Evolutionary conservation across 1,140 invertebrate genomes (phyloP), one percentile per base, ranked within the genome.

Genomic region (Drosophila repleta): DNA sequence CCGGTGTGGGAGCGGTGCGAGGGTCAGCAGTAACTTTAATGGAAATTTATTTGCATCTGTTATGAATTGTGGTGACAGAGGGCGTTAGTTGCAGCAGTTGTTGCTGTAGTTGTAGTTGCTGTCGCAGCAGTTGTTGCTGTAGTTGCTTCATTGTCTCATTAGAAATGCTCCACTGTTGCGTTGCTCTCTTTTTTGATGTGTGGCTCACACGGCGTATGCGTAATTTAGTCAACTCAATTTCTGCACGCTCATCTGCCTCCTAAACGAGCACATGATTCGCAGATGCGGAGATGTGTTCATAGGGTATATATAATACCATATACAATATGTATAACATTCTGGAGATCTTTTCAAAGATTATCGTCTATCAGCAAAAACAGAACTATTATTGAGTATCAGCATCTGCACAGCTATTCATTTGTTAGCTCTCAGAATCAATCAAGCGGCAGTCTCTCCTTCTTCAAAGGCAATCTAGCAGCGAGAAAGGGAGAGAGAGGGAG

Each of bases 21-120:
- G 18, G 26, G 20, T 43, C 20, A 37, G 17, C 11, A 24, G 4
- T 60, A 64, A 49, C 60, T 82, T 82, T 88, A 87, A 87, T 87
- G 75, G 82, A 82, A 87, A 87, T 87, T 87, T 87, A 87, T 87
- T 76, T 87, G 79, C 82, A 87, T 88, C 83, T 87, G 70, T 58
- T 83, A 76, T 85, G 82, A 84, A 76, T 84, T 88, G 82, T 61
- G 82, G 78, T 72, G 83, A 82, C 82, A 79, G 82, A 83, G 66
- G 78, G 82, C 75, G 82, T 88, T 84, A 60, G 26, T 63, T 17
- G 56, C 18, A 35, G 49, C 21, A 32, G 48, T 20, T 41, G 21
- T 6, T 15, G 29, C 11, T 56, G 32, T 13, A 10, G 45, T 48
- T 57, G 20, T 10, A 26, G 35, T 43, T 51, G 29, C 45, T 35